Conservation (phyloP, 1,140 invertebrate species). For the Metaphire vulgaris region DNA sequence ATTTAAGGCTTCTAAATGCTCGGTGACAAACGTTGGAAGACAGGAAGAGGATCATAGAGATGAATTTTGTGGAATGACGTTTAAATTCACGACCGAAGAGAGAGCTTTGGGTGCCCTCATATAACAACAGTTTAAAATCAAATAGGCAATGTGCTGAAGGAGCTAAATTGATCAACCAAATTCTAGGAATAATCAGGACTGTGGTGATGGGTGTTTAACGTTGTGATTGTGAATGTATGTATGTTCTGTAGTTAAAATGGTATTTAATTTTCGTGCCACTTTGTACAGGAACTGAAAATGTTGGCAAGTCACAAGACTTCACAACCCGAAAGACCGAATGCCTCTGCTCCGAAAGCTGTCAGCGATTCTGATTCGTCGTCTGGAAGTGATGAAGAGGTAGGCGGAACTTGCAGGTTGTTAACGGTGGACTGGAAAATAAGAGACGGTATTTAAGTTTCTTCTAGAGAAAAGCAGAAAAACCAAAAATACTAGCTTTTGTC, state of each 20-base stretch:
- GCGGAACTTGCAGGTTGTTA: constrained; percentile 10
- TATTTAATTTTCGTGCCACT: too few relatives aligned
- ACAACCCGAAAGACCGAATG: constrained; percentile 37
- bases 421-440: neutral
- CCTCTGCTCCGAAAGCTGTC: constrained; percentile 33
- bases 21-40: too few relatives aligned
- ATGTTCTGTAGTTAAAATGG: constrained; percentile 29
- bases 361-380: constrained; percentile 61
- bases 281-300: constrained; percentile 73
- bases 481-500: constrained; percentile 10
- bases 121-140: neutral
- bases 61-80: too few relatives aligned
- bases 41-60: too few relatives aligned
- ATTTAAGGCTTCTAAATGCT: too few relatives aligned
- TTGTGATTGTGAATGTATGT: constrained; percentile 11
- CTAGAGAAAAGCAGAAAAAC: neutral
- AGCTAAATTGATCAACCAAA: constrained; percentile 9
- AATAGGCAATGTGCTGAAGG: neutral
- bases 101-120: neutral
- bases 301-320: constrained; percentile 71
- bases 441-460: constrained; percentile 3
- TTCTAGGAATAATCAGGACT: constrained; percentile 5
- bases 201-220: neutral
- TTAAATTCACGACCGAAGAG: too few relatives aligned
- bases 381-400: constrained; percentile 64